Evolutionary conservation across 2,888 invertebrate genomes (phyloP), one percentile per base, ranked within the genome.

Genomic region (Cheilosia vulpina): DNA sequence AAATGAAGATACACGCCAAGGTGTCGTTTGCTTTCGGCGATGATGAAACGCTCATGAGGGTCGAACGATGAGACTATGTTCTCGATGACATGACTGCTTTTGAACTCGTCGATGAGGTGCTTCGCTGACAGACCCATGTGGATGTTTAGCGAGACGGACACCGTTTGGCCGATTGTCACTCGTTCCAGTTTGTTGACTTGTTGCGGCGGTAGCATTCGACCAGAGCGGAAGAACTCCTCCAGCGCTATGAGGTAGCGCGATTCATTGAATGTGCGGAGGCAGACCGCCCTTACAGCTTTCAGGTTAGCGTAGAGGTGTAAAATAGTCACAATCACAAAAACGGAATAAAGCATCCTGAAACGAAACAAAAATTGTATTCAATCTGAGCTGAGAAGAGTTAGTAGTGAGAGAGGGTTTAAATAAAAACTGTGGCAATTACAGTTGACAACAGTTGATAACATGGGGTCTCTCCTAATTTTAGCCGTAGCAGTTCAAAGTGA

Each of bases 231-330:
- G 91, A 95, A 98, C 65, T 94, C 93, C 87, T 95, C 94, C 27
- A 98, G 93, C 0, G 96, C 93, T 75, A 96, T 93, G 21, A 96
- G 93, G 87, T 96, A 94, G 63, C 98, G 94, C 31, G 96, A 94
- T 89, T 95, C 95, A 90, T 98, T 99, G 50, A 98, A 94, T 0
- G 96, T 95, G 87, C 95, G 94, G 90, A 98, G 94, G 88, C 95
- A 94, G 11, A 99, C 94, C 0, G 96, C 93, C 87, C 94, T 94
- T 0, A 99, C 97, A 1, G 98, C 98, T 88, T 94, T 94, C 90
- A 97, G 97, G 93, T 99, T 99, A 63, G 96, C 96, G 89, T 94
- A 94, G 17, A 99, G 93, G 93, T 99, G 99, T 17, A 97, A 91
- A 43, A 93, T 88, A 45, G 97, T 96, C 91, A 98, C 95, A 13